A percentile compares a stretch with the other conserved stretches of the same genome.
phyloP scores from a whole-genome alignment of 2,888 invertebrate genomes.

The Tetragonisca angustula region DNA sequence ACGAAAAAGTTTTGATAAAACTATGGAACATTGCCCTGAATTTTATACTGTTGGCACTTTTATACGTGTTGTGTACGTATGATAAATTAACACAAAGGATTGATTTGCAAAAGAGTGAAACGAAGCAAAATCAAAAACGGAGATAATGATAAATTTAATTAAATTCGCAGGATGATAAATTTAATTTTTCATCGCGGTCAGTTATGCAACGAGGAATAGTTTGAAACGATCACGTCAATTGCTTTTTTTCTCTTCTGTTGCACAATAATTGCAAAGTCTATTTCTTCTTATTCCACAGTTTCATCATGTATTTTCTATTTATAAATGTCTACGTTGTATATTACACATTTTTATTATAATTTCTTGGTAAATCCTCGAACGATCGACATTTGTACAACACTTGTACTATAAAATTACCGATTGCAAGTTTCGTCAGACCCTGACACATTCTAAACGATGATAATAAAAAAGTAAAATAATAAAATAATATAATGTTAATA shows the following conservation, averaged over 20 bases:
- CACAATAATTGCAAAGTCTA: not conserved
- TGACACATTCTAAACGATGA: not conserved
- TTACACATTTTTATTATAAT: not conserved
- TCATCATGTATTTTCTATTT: too few relatives aligned
- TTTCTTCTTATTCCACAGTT: too few relatives aligned
- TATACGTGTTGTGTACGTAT: rapidly evolving
- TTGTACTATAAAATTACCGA: not conserved
- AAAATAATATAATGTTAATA: too few relatives aligned
- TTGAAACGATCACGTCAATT: not conserved
- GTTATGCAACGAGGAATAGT: not conserved
- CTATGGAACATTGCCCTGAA: not conserved
- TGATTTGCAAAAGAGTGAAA: not conserved
- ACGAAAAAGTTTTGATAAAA: too few relatives aligned
- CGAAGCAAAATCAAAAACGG: not conserved
- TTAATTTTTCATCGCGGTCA: not conserved
- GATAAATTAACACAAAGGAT: not conserved
- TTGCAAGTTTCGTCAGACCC: not conserved
- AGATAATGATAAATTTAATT: not conserved
- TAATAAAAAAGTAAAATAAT: not conserved
- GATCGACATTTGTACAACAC: rapidly evolving
- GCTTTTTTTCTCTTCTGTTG: not conserved
- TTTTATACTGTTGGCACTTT: not conserved
- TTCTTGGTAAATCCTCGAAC: not conserved
- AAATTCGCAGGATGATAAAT: not conserved
- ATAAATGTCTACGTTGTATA: too few relatives aligned